A percentile compares a stretch with the other conserved stretches of the same genome.
phyloP scores from a whole-genome alignment of 2,888 invertebrate species.

The Polietes domitor region DNA sequence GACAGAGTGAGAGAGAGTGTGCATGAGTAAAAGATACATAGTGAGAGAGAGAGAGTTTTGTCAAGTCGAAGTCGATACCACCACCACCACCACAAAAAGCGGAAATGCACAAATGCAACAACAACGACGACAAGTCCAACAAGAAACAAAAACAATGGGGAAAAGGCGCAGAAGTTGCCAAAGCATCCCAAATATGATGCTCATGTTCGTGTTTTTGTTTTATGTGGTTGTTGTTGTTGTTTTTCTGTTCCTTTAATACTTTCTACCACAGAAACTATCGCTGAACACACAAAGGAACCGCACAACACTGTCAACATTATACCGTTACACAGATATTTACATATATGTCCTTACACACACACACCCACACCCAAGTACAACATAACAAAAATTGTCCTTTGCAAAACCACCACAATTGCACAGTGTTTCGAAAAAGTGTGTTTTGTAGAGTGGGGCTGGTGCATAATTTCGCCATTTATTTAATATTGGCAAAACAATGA shows the following conservation, averaged over 20 bases:
- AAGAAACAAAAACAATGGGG: too few species aligned
- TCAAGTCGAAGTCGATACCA: not conserved
- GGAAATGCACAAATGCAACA: constrained; percentile 61
- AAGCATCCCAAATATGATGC: constrained; percentile 7
- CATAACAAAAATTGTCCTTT: not conserved
- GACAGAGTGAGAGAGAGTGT: constrained; percentile 15
- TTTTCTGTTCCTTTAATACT: constrained; percentile 56
- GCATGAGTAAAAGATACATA: not conserved
- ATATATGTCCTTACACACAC: not conserved
- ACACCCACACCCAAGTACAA: not conserved
- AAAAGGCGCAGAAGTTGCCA: constrained; percentile 49
- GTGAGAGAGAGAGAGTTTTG: not conserved
- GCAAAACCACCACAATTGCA: not conserved
- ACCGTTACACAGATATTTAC: not conserved
- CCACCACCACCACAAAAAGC: not conserved
- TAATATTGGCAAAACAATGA: too few species aligned
- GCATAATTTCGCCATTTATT: too few species aligned
- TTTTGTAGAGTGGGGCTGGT: too few species aligned
- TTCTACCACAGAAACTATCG: constrained; percentile 5
- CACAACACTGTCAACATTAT: constrained; percentile 7
- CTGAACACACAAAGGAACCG: constrained; percentile 48
- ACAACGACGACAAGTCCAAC: constrained; percentile 54
- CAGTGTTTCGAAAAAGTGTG: too few species aligned
- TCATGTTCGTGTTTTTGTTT: constrained; percentile 1
- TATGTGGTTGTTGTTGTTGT: constrained; percentile 24